These are phyloP conservation scores for Bombus turneri DNA, from an alignment of 1,140 invertebrate genomes.

Conservation along the genomic window DNA sequence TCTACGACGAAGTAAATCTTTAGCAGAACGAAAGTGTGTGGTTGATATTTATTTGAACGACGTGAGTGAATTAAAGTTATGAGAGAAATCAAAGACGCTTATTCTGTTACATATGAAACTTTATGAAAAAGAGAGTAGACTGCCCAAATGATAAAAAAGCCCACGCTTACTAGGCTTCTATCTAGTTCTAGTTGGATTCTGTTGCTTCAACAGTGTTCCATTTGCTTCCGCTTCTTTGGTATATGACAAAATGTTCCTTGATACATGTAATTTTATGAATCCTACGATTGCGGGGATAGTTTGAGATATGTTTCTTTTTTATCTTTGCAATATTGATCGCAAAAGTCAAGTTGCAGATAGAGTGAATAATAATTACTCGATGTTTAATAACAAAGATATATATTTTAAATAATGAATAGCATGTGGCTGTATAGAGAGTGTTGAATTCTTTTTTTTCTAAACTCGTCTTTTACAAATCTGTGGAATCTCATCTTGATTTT, in stretches of 20 bases:
- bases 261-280: background rate
- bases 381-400: background rate
- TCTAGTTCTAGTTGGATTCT: background rate
- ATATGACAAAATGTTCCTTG: background rate
- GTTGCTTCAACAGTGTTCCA: background rate
- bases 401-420: background rate
- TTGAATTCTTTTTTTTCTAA: background rate
- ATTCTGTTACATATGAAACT: background rate
- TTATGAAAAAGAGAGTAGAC: background rate
- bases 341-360: background rate
- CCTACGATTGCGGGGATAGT: background rate
- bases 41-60: too few species aligned
- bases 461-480: too few species aligned
- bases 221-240: background rate
- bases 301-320: background rate
- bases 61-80: background rate
- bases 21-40: background rate
- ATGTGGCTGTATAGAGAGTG: background rate
- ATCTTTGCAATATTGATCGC: background rate
- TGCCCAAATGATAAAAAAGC: background rate
- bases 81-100: background rate
- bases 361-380: background rate
- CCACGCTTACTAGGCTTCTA: background rate
- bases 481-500: too few species aligned
- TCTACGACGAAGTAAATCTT: background rate